A percentile compares a stretch with the other conserved stretches of the same genome.
Evolutionary conservation across 2,888 invertebrate species (phyloP).

Genomic region (Hemithea aestivaria): DNA sequence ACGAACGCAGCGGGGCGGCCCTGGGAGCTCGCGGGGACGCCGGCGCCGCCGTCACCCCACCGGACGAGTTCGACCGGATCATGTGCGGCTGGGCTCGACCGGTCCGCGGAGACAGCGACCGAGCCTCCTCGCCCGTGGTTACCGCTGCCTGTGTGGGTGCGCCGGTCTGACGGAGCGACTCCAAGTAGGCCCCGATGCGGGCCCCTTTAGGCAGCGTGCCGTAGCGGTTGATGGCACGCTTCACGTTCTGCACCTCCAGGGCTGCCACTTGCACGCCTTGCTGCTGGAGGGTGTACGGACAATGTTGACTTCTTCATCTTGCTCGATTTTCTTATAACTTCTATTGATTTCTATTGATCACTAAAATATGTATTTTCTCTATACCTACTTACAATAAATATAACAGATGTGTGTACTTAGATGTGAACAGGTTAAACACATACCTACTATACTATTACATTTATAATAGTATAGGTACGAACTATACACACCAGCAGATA

Average conservation of each 20-base stretch:
- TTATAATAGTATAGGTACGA: no score
- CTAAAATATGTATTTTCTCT: no score
- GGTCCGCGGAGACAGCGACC: constrained; percentile 83
- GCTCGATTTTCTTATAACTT: no score
- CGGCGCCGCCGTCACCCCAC: constrained; percentile 84
- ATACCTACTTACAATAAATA: no score
- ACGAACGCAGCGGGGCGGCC: constrained; percentile 71
- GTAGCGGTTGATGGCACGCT: constrained; percentile 95
- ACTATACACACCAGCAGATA: no score
- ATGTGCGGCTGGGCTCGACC: constrained; percentile 87
- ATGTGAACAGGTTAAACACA: no score
- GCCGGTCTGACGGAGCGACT: constrained; percentile 92
- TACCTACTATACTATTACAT: no score
- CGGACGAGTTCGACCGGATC: constrained; percentile 93
- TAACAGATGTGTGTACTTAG: no score
- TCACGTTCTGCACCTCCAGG: constrained; percentile 96
- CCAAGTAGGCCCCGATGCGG: constrained; percentile 96
- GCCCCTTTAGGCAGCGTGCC: constrained; percentile 98
- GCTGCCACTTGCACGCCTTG: constrained; percentile 90
- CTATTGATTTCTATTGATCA: no score
- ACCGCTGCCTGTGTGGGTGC: constrained; percentile 50
- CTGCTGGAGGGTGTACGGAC: no score
- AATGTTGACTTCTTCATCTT: no score
- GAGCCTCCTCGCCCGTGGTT: constrained; percentile 59
- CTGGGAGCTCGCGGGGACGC: constrained; percentile 62